phyloP scores from a whole-genome alignment of 2,113 vertebrate genomes.

The Pleuronectes platessa region DNA sequence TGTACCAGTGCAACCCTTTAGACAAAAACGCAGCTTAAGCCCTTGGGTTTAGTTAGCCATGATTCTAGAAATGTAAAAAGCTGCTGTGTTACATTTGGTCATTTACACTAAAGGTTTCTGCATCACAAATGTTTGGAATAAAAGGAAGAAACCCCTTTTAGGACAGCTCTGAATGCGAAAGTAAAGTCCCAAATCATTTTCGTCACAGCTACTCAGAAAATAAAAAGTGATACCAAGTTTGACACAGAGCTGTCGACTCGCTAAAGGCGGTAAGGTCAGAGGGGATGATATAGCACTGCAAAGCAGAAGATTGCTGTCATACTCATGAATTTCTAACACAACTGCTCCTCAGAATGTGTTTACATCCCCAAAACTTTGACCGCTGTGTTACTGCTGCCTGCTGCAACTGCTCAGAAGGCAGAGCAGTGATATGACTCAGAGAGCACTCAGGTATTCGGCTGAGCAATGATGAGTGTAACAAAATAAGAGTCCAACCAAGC shows the following conservation, averaged over 20 bases:
- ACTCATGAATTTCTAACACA: not conserved
- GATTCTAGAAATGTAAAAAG: too few relatives aligned
- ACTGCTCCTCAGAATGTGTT: not conserved
- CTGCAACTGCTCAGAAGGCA: slow-evolving; percentile 2
- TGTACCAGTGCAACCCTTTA: too few relatives aligned
- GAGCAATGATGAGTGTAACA: slow-evolving; percentile 9
- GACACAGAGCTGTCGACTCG: slow-evolving; percentile 25
- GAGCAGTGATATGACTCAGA: not conserved
- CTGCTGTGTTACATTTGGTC: too few relatives aligned
- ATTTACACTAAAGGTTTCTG: too few relatives aligned
- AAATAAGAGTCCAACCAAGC: slow-evolving; percentile 1
- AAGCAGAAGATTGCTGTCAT: slow-evolving; percentile 32
- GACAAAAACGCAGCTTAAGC: too few relatives aligned
- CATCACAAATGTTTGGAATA: too few relatives aligned
- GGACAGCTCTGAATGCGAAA: too few relatives aligned
- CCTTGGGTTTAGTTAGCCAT: too few relatives aligned
- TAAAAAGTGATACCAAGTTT: slow-evolving; percentile 1
- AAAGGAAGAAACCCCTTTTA: too few relatives aligned
- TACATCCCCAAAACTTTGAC: slow-evolving; percentile 14
- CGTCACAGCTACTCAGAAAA: too few relatives aligned
- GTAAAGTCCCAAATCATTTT: too few relatives aligned
- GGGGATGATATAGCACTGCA: not conserved
- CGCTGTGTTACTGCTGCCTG: slow-evolving; percentile 4
- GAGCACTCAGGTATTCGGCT: slow-evolving; percentile 17
- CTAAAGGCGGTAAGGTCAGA: not conserved